These are phyloP conservation scores for Promerops cafer DNA, from an alignment of 2,113 vertebrate genomes.

Conservation along the genomic window DNA sequence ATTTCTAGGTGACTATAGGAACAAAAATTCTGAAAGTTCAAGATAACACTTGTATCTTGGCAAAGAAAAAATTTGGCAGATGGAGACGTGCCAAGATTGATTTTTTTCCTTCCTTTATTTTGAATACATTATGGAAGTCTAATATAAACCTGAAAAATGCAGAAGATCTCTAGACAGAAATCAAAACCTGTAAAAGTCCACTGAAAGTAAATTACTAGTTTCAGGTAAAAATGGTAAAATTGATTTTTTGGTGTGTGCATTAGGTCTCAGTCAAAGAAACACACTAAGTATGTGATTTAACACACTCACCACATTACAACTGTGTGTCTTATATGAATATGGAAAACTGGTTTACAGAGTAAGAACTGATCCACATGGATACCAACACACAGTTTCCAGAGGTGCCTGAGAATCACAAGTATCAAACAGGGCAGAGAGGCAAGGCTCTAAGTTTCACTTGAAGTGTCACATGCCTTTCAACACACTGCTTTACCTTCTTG, in stretches of 20 bases:
- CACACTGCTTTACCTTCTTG: not conserved
- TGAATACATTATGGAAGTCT: not conserved
- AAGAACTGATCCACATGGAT: not conserved
- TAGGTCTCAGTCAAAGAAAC: not conserved
- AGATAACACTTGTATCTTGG: not conserved
- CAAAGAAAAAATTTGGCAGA: not conserved
- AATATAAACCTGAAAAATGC: not conserved
- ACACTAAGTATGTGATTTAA: not conserved
- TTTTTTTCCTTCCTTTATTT: not conserved
- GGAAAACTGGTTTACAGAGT: not conserved
- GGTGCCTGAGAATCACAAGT: not conserved
- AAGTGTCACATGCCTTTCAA: not conserved
- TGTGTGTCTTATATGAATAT: not conserved
- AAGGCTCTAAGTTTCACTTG: not conserved
- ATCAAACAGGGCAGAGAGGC: not conserved
- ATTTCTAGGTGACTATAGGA: not conserved
- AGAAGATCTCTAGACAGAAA: not conserved
- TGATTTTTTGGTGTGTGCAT: not conserved
- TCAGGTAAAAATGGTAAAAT: not conserved
- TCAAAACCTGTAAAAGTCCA: not conserved
- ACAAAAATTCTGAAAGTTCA: not conserved
- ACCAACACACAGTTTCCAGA: not conserved
- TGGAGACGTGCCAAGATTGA: not conserved
- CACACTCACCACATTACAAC: not conserved
- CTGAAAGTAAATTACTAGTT: not conserved